Conservation (phyloP, 2,888 invertebrate species). For the Cataglyphis altisquamis region DNA sequence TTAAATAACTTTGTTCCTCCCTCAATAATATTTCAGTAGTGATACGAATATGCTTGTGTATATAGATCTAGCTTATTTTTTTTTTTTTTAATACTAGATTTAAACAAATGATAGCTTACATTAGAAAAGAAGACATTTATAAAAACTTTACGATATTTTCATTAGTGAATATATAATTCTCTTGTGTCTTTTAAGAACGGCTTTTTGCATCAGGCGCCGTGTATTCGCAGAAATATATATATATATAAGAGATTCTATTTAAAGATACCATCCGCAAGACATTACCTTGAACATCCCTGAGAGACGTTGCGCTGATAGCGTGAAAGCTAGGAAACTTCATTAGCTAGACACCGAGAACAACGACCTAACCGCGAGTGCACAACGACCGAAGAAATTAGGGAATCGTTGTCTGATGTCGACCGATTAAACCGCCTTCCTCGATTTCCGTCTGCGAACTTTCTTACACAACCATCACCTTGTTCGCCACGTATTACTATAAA, state of each 20-base stretch:
- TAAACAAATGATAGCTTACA: not conserved
- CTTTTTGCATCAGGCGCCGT: constrained; percentile 41
- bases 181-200: constrained; percentile 19
- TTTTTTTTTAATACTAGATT: not conserved
- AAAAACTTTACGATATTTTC: constrained; percentile 1
- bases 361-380: constrained; percentile 57
- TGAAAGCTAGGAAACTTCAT: constrained; percentile 69
- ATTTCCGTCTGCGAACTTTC: constrained; percentile 24
- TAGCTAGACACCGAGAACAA: constrained; percentile 62
- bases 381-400: constrained; percentile 67
- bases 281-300: constrained; percentile 66
- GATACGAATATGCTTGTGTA: not conserved
- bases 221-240: constrained; percentile 20
- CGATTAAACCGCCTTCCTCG: constrained; percentile 47
- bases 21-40: not conserved
- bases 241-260: constrained; percentile 64
- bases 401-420: constrained; percentile 58
- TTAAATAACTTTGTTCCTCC: not conserved
- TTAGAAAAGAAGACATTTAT: not conserved
- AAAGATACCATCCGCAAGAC: constrained; percentile 72
- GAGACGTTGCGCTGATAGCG: constrained; percentile 65
- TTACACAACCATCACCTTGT: not conserved
- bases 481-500: not conserved
- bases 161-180: constrained; percentile 7
- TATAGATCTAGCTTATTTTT: not conserved